Percentiles rank a stretch among this genome's conserved stretches.
phyloP scores from a whole-genome alignment of 2,113 vertebrate species.

The Carlito syrichta region DNA sequence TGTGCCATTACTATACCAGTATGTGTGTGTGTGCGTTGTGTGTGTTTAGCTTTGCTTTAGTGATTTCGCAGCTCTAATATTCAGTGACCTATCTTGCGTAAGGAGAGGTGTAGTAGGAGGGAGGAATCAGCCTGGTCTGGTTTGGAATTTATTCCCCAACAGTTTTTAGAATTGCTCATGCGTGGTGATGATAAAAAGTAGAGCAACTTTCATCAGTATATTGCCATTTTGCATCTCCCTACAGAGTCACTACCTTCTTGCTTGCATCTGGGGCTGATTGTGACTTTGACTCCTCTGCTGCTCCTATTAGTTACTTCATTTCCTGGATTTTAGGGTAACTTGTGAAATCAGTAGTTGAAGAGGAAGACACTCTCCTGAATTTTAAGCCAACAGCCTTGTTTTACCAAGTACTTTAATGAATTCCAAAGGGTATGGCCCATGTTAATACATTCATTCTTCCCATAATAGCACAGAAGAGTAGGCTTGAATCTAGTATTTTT shows the following conservation, averaged over 20 bases:
- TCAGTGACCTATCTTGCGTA: rapidly evolving
- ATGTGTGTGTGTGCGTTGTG: neutral
- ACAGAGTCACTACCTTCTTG: neutral
- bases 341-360: neutral
- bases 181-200: neutral
- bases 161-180: neutral
- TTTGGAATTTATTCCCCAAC: neutral
- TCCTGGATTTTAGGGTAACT: neutral
- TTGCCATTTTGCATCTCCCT: neutral
- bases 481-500: neutral
- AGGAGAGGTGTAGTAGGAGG: neutral
- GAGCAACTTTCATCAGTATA: neutral
- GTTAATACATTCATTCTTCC: neutral
- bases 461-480: neutral
- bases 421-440: neutral
- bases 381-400: neutral
- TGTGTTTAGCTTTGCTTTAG: neutral
- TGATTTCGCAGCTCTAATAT: neutral
- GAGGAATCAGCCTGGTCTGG: no score
- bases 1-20: neutral
- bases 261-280: neutral
- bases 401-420: neutral
- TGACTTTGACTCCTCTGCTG: no score
- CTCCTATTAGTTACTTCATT: neutral
- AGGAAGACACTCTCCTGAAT: neutral